These are phyloP conservation scores for Oplegnathus fasciatus DNA, from an alignment of 2,113 vertebrate genomes.

Conservation along the genomic window DNA sequence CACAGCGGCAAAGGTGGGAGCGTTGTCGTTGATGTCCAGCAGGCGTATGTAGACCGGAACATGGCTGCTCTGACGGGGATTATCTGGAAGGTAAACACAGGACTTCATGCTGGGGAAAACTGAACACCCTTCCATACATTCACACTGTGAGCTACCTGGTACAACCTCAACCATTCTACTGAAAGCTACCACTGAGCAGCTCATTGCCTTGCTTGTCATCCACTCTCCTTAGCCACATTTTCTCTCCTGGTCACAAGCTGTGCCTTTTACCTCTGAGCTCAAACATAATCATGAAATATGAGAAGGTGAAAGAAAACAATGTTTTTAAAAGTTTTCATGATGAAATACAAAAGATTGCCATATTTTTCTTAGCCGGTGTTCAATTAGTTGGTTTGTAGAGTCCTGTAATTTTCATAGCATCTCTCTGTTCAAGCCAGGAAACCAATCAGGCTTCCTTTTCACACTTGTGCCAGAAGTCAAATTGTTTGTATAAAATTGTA, in stretches of 20 bases:
- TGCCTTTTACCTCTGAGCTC: neutral
- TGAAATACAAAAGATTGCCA: neutral
- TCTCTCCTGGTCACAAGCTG: neutral
- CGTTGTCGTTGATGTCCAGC: constrained; percentile 96
- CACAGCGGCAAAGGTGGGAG: constrained; percentile 90
- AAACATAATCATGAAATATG: neutral
- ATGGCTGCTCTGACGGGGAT: constrained; percentile 90
- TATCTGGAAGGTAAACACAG: constrained; percentile 82
- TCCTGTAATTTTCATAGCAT: constrained; percentile 24
- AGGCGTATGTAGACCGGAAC: constrained; percentile 91
- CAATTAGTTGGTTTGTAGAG: neutral
- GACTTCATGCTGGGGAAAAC: neutral
- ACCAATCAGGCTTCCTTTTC: constrained; percentile 44
- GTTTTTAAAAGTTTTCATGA: neutral
- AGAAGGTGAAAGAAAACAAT: neutral
- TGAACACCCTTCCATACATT: neutral
- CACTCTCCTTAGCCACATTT: neutral
- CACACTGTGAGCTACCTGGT: neutral
- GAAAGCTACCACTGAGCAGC: constrained; percentile 1
- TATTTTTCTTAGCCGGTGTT: neutral
- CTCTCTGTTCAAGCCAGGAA: constrained; percentile 15
- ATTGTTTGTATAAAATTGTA: neutral
- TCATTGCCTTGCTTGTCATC: neutral
- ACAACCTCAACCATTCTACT: neutral
- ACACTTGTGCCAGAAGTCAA: constrained; percentile 17